A percentile compares a stretch with the other conserved stretches of the same genome.
Conservation (phyloP, 2,113 vertebrate species). For the Pica pica region DNA sequence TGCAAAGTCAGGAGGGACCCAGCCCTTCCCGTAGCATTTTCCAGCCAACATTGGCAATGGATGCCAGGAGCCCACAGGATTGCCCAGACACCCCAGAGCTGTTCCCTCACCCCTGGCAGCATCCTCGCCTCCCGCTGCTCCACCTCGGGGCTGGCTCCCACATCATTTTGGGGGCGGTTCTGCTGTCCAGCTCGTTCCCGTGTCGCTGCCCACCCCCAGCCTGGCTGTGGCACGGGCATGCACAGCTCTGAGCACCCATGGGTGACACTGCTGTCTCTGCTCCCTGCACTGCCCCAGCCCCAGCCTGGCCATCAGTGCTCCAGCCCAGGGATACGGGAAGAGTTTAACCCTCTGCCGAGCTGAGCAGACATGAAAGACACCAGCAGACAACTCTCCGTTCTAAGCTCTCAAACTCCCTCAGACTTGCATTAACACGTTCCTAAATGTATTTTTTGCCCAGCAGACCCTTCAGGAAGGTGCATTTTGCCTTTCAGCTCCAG, state of each 20-base stretch:
- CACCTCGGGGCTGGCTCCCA: neutral
- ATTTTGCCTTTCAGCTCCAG: neutral
- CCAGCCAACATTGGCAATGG: accelerated
- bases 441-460: neutral
- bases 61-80: neutral
- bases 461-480: neutral
- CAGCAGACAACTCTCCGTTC: neutral
- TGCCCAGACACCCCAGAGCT: neutral
- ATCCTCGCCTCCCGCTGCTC: neutral
- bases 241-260: neutral
- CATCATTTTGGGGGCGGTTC: neutral
- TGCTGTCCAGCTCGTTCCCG: neutral
- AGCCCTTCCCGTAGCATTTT: neutral
- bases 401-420: neutral
- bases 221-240: neutral
- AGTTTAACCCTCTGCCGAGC: accelerated
- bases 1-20: neutral
- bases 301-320: neutral
- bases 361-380: neutral
- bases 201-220: neutral
- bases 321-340: accelerated
- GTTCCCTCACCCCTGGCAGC: neutral
- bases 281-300: neutral
- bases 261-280: neutral
- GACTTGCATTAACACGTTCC: neutral